Base-by-base conservation (phyloP, 2,888 invertebrate species). In the Calameuta filiformis region DNA sequence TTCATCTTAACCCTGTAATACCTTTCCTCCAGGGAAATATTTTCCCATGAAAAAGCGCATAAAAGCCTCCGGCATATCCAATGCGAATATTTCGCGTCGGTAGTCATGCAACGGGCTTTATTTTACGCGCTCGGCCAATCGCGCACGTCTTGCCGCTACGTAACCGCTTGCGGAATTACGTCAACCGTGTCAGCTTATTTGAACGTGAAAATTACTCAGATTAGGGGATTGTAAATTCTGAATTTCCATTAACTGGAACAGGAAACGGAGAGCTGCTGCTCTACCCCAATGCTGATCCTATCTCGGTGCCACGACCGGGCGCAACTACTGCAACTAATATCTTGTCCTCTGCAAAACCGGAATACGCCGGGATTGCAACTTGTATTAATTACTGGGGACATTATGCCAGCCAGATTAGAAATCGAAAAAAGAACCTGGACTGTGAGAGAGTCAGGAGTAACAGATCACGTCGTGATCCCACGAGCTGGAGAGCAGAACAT, bases 301-400 rank as follows among this genome's bases (percentile, higher is more conserved):
- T 91, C 91, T 89, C 79, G 79, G 82, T 77, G 85, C 84, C 71
- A 71, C 82, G 81, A 79, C 79, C 79, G 79, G 76, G 78, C 76
- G 75, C 81, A 88, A 83, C 82, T 81, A 79, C 81, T 82, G 79
- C 81, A 82, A 89, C 90, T 89, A 90, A 91, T 91, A 91, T 90
- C 90, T 89, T 89, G 89, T 89, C 89, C 88, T 30, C 86, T 83
- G 87, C 87, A 90, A 90, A 91, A 91, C 90, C 90, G 89, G 90
- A 90, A 91, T 90, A 85, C 86, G 71, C 80, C 83, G 84, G 90
- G 88, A 89, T 89, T 90, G 88, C 89, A 90, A 89, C 88, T 91
- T 90, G 91, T 91, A 91, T 91, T 91, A 91, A 91, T 91, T 91
- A 91, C 89, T 88, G 85, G 85, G 88, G 90, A 91, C 91, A 90